These are phyloP conservation scores for Melieria picta DNA, from an alignment of 2,888 invertebrate species.

Conservation along the genomic window DNA sequence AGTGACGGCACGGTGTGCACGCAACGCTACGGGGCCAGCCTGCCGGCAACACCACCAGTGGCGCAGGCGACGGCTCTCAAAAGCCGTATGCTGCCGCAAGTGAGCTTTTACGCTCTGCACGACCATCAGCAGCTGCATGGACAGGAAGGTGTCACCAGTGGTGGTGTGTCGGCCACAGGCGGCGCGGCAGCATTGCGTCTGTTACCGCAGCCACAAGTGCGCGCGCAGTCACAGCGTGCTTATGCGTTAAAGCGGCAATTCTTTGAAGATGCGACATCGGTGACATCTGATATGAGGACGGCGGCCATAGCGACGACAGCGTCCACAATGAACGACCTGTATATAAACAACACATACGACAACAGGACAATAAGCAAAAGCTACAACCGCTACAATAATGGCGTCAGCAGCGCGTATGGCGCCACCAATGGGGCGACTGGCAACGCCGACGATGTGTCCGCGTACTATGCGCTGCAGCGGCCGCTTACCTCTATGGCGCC, in stretches of 20 bases:
- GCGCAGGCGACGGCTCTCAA: constrained; percentile 41
- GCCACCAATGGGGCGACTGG: constrained; percentile 17
- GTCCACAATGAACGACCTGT: constrained; percentile 38
- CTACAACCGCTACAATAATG: constrained; percentile 15
- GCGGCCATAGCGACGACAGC: constrained; percentile 40
- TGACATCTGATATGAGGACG: constrained; percentile 31
- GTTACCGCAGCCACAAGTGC: constrained; percentile 49
- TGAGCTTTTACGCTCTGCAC: not conserved
- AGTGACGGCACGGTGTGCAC: constrained; percentile 37
- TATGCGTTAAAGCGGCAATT: constrained; percentile 42
- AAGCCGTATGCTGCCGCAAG: constrained; percentile 24
- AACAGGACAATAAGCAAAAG: constrained; percentile 33
- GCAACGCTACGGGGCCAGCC: constrained; percentile 51
- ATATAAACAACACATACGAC: constrained; percentile 34
- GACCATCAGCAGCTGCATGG: constrained; percentile 2
- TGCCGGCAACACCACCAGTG: constrained; percentile 52
- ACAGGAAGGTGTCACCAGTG: constrained; percentile 45
- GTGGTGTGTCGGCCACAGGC: constrained; percentile 29
- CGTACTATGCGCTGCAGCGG: constrained; percentile 39
- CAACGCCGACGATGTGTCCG: not conserved
- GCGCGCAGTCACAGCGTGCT: constrained; percentile 35
- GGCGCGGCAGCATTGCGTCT: constrained; percentile 49
- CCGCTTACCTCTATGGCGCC: constrained; percentile 59
- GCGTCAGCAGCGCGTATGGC: constrained; percentile 12
- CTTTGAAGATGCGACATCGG: constrained; percentile 48